phyloP scores from a whole-genome alignment of 2,113 vertebrate species.

The Burhinus oedicnemus region DNA sequence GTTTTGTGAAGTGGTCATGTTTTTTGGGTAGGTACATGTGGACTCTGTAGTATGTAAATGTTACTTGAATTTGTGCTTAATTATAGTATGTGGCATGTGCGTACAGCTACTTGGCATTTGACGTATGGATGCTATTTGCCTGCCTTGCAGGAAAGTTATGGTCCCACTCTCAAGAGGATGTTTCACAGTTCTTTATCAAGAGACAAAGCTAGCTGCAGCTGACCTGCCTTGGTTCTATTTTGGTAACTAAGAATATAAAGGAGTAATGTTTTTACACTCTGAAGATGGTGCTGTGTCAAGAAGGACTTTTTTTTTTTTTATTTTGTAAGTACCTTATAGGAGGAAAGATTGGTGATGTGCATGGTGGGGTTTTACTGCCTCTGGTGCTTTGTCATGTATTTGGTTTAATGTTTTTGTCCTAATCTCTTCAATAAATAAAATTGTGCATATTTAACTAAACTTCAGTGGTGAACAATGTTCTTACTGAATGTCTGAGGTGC shows the following conservation, averaged over 20 bases:
- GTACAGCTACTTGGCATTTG: conserved; percentile 84
- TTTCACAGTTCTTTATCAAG: conserved; percentile 77
- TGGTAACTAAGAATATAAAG: conserved; percentile 78
- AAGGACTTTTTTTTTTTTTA: conserved; percentile 77
- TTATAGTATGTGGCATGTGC: conserved; percentile 95
- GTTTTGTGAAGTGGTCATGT: conserved; percentile 95
- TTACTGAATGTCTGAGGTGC: neutral
- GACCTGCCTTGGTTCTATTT: conserved; percentile 83
- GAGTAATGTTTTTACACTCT: conserved; percentile 87
- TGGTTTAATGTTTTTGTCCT: conserved; percentile 99
- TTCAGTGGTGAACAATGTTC: neutral
- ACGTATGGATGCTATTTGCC: conserved; percentile 91
- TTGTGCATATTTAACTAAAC: conserved; percentile 90
- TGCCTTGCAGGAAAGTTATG: conserved; percentile 81
- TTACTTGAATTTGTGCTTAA: conserved; percentile 99
- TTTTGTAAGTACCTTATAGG: conserved; percentile 76
- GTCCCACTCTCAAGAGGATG: conserved; percentile 70
- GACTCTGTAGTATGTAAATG: conserved; percentile 97
- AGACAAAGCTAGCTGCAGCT: conserved; percentile 82
- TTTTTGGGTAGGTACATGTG: conserved; percentile 93
- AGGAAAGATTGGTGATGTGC: conserved; percentile 86
- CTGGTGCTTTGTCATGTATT: conserved; percentile 99
- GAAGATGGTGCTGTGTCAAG: conserved; percentile 94
- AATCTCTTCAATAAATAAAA: conserved; percentile 99
- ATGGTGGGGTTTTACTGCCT: conserved; percentile 96